A percentile compares a stretch with the other conserved stretches of the same genome.
Evolutionary conservation across 2,797 vertebrate species (phyloP).

Genomic region (Xenentodon cancila): DNA sequence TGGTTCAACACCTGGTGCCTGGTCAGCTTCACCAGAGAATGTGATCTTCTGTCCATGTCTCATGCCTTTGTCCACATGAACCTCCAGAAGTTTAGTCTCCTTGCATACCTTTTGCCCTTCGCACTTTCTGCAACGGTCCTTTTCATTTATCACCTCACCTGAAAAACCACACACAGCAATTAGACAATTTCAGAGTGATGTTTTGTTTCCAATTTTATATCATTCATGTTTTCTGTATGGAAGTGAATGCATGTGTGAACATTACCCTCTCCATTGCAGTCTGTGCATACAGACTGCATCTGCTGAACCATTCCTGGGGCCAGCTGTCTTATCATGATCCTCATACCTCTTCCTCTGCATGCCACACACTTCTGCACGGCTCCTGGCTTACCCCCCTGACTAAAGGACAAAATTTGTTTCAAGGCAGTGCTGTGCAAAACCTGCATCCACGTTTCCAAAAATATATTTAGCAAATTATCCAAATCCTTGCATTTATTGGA

Average conservation of each 20-base stretch:
- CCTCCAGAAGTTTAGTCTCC: constrained; percentile 98
- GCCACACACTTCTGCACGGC: constrained; percentile 96
- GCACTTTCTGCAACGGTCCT: constrained; percentile 99
- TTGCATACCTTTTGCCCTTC: constrained; percentile 98
- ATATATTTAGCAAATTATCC: too few relatives aligned
- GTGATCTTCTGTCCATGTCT: constrained; percentile 97
- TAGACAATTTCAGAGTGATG: not conserved
- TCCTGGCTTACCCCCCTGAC: constrained; percentile 96
- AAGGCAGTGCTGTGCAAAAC: not conserved
- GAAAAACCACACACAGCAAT: constrained; percentile 29
- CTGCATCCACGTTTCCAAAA: too few relatives aligned
- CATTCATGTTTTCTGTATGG: not conserved
- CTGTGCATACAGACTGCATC: constrained; percentile 98
- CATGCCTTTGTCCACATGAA: constrained; percentile 99
- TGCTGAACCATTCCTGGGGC: constrained; percentile 99
- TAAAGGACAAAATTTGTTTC: constrained; percentile 56
- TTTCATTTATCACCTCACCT: constrained; percentile 99
- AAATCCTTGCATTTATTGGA: too few relatives aligned
- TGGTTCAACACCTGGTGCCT: constrained; percentile 95
- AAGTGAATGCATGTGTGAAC: constrained; percentile 8
- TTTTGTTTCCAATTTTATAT: not conserved
- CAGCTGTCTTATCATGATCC: constrained; percentile 98
- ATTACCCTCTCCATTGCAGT: constrained; percentile 97
- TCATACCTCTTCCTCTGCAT: constrained; percentile 94
- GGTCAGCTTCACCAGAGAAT: constrained; percentile 97